Conservation (phyloP, 2,797 vertebrate species). For the Micropoecilia bifurca region DNA sequence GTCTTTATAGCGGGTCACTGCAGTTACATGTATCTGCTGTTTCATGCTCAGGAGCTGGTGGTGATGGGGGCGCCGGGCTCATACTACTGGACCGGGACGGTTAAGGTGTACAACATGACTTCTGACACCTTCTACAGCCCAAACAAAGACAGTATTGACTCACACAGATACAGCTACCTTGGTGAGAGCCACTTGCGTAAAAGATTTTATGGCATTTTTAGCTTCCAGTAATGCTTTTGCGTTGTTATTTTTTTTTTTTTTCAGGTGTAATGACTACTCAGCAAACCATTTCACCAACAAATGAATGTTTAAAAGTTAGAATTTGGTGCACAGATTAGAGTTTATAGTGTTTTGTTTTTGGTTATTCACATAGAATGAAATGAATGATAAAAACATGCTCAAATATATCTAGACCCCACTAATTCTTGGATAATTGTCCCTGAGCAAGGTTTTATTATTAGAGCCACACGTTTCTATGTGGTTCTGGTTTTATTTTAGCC, state of each 20-base stretch:
- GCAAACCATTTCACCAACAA: neutral
- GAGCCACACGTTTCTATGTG: neutral
- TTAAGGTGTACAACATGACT: slow-evolving; percentile 96
- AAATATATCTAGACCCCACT: too few species aligned
- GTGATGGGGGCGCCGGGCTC: slow-evolving; percentile 98
- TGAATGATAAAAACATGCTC: neutral
- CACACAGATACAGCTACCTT: slow-evolving; percentile 93
- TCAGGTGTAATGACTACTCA: neutral
- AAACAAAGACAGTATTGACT: slow-evolving; percentile 87
- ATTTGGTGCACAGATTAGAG: neutral
- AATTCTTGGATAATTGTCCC: neutral
- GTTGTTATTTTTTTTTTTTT: neutral
- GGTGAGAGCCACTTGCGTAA: slow-evolving; percentile 79
- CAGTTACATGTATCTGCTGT: slow-evolving; percentile 23
- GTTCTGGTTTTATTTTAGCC: neutral
- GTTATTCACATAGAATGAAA: neutral
- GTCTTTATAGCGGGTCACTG: neutral
- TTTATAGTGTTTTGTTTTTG: neutral
- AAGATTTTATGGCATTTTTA: neutral
- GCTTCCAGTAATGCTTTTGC: neutral
- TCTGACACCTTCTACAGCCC: slow-evolving; percentile 90
- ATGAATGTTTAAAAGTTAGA: neutral
- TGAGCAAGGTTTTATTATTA: neutral
- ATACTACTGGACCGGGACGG: slow-evolving; percentile 97
- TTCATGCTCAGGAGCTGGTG: slow-evolving; percentile 88